Evolutionary conservation across 2,888 invertebrate species (phyloP).

Genomic region (Sinhomidia bicolor): DNA sequence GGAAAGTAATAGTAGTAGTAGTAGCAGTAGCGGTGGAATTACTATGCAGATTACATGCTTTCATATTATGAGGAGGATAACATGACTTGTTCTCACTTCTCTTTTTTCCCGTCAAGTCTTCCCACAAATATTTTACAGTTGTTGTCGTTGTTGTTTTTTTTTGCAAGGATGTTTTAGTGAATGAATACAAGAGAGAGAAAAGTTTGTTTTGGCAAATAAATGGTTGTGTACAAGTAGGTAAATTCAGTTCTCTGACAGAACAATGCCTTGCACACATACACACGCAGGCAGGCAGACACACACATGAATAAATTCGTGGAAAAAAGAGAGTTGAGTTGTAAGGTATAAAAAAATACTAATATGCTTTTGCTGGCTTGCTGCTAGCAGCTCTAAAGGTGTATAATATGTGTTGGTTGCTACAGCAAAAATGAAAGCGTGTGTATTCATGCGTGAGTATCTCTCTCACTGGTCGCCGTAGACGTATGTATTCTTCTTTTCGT

Average conservation of each 20-base stretch:
- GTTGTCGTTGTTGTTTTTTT: background rate
- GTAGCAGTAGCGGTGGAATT: background rate
- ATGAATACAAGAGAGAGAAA: background rate
- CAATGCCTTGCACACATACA: background rate
- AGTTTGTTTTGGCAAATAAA: background rate
- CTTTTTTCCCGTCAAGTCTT: background rate
- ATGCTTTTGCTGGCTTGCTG: too few relatives aligned
- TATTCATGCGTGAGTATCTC: slow-evolving; percentile 58
- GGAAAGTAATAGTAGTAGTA: background rate
- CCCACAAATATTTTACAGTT: slow-evolving; percentile 3
- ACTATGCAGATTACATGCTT: background rate
- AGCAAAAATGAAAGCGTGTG: slow-evolving; percentile 56
- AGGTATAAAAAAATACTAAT: background rate
- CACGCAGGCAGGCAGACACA: background rate
- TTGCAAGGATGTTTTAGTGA: slow-evolving; percentile 11
- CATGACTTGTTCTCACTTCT: slow-evolving; percentile 38
- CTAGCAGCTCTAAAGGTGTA: background rate
- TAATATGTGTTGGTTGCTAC: slow-evolving; percentile 13
- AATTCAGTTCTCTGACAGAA: background rate
- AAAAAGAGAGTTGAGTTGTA: background rate
- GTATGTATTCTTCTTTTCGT: slow-evolving; percentile 15
- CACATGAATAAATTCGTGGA: slow-evolving; percentile 34
- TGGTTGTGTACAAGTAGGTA: background rate
- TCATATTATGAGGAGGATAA: slow-evolving; percentile 26
- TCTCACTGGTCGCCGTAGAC: slow-evolving; percentile 17